These are phyloP conservation scores for Anas bernieri DNA, from an alignment of 2,797 vertebrate genomes.

Conservation along the genomic window DNA sequence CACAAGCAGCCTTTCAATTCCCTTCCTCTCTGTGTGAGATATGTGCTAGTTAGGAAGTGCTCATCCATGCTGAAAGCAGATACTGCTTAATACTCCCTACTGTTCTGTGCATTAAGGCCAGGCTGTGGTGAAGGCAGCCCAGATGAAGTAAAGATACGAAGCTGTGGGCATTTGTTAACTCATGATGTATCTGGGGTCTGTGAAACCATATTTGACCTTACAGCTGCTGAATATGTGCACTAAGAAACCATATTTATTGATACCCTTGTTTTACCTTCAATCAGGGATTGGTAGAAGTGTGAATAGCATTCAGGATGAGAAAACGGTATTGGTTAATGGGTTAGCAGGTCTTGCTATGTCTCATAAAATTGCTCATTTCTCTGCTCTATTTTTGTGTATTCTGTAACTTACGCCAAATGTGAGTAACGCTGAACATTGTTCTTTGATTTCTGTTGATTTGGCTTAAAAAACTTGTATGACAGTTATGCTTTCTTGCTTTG, in stretches of 20 bases:
- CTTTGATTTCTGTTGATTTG: not conserved
- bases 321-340: not conserved
- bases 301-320: not conserved
- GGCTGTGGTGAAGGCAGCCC: not conserved
- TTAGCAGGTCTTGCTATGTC: not conserved
- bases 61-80: not conserved
- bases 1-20: not conserved
- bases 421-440: not conserved
- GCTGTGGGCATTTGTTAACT: not conserved
- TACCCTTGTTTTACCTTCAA: not conserved
- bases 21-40: fast-evolving
- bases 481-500: not conserved
- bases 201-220: not conserved
- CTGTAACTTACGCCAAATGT: not conserved
- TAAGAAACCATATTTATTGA: not conserved
- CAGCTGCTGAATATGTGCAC: not conserved
- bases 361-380: not conserved
- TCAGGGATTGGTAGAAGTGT: not conserved
- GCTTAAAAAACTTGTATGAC: not conserved
- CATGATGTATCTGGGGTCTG: fast-evolving
- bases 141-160: not conserved
- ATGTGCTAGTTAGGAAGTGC: not conserved
- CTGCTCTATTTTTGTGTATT: not conserved
- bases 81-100: not conserved
- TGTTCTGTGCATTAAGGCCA: not conserved